Conservation (phyloP, 2,797 vertebrate species). For the Neoniphon sammara region DNA sequence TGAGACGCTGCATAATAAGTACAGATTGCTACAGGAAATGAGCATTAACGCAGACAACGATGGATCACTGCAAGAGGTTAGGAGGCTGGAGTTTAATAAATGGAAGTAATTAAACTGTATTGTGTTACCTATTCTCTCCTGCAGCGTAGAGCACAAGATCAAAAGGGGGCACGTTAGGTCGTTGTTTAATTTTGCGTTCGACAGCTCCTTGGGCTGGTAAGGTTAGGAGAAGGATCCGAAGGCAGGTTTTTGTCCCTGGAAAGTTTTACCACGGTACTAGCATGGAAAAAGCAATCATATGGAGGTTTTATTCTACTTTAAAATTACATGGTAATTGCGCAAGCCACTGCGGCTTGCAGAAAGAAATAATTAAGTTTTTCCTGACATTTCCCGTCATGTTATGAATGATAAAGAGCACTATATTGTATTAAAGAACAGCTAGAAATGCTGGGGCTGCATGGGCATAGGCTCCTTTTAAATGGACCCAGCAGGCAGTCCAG, state of each 20-base stretch:
- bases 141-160: background rate
- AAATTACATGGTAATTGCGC: background rate
- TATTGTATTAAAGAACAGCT: no score
- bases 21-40: constrained; percentile 7
- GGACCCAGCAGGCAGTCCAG: no score
- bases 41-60: constrained; percentile 19
- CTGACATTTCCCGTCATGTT: background rate
- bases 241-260: no score
- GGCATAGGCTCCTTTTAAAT: no score
- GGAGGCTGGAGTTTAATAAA: background rate
- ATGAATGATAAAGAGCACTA: background rate
- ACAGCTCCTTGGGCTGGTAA: background rate
- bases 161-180: no score
- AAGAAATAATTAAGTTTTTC: background rate
- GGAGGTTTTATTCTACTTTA: background rate
- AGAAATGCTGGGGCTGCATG: no score
- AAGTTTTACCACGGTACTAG: no score
- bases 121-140: constrained; percentile 3
- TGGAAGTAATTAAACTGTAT: background rate
- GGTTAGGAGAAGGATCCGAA: no score
- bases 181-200: no score
- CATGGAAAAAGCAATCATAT: background rate
- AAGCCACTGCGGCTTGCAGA: background rate
- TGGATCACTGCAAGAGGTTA: constrained; percentile 6
- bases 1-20: constrained; percentile 10